Conservation (phyloP, 2,888 invertebrate genomes). For the Thera britannica region DNA sequence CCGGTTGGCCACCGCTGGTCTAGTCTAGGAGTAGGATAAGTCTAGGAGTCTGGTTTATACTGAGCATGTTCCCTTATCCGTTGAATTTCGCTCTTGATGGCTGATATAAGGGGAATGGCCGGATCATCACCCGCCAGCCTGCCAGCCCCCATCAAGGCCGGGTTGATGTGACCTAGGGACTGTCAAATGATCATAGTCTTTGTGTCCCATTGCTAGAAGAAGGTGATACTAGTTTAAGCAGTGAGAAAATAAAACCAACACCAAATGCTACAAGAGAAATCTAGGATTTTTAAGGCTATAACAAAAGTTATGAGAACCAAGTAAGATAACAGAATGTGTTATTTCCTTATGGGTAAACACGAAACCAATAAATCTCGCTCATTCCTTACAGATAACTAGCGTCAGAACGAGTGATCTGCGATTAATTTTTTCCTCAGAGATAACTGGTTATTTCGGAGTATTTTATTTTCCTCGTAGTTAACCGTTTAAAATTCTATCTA, state of each 20-base stretch:
- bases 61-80: constrained; percentile 68
- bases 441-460: too few relatives aligned
- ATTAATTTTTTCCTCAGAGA: too few relatives aligned
- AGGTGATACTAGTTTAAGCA: constrained; percentile 43
- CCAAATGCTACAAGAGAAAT: constrained; percentile 3
- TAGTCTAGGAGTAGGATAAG: too few relatives aligned
- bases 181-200: constrained; percentile 61
- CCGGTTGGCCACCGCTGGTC: too few relatives aligned
- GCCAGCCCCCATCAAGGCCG: constrained; percentile 82
- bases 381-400: too few relatives aligned
- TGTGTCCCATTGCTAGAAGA: constrained; percentile 57
- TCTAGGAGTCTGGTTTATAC: constrained; percentile 50
- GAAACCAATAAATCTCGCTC: too few relatives aligned
- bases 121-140: constrained; percentile 87
- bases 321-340: too few relatives aligned
- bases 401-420: too few relatives aligned
- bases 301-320: too few relatives aligned
- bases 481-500: too few relatives aligned
- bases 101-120: constrained; percentile 92
- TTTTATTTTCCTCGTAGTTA: too few relatives aligned
- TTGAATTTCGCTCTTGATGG: constrained; percentile 90
- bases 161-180: constrained; percentile 63
- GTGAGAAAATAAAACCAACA: constrained; percentile 18
- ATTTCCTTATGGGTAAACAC: too few relatives aligned
- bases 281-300: background rate